These are phyloP conservation scores for Ophioninae sp. DNA, from an alignment of 2,888 invertebrate species.

Conservation along the genomic window DNA sequence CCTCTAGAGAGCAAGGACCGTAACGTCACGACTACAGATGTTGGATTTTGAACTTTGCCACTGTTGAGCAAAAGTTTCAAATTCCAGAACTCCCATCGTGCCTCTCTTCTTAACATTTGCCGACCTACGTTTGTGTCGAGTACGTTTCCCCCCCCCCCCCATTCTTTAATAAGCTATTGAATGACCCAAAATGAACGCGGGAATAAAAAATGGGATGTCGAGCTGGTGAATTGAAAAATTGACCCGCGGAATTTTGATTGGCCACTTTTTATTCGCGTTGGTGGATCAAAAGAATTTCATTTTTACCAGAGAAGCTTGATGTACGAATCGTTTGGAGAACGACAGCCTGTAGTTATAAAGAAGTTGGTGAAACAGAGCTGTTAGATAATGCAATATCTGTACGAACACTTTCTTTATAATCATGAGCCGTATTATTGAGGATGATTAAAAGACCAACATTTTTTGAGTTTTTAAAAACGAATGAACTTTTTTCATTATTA, in stretches of 20 bases:
- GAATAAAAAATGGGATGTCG: not conserved
- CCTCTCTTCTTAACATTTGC: not conserved
- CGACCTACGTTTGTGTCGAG: not conserved
- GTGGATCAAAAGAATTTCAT: not conserved
- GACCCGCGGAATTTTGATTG: not conserved
- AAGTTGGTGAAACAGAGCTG: too few species aligned
- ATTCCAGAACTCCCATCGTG: not conserved
- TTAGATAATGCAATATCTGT: too few species aligned
- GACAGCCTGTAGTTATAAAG: too few species aligned
- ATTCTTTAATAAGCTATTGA: not conserved
- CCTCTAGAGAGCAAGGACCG: slow-evolving; percentile 1
- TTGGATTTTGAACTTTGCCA: slow-evolving; percentile 15
- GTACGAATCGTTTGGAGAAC: too few species aligned
- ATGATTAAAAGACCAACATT: too few species aligned
- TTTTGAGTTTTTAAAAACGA: too few species aligned
- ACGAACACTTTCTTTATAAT: too few species aligned
- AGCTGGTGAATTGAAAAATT: not conserved
- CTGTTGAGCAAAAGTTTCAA: slow-evolving; percentile 3
- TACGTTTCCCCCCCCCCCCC: not conserved
- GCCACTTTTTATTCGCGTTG: not conserved
- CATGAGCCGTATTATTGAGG: too few species aligned
- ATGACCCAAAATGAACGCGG: not conserved
- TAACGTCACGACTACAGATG: slow-evolving; percentile 33
- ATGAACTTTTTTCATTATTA: too few species aligned
- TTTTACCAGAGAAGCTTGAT: not conserved